Evolutionary conservation across 30 jellyfish, hydroid and myxozoan genomes (phyloP).

Genomic region (Haliclystus octoradiatus): DNA sequence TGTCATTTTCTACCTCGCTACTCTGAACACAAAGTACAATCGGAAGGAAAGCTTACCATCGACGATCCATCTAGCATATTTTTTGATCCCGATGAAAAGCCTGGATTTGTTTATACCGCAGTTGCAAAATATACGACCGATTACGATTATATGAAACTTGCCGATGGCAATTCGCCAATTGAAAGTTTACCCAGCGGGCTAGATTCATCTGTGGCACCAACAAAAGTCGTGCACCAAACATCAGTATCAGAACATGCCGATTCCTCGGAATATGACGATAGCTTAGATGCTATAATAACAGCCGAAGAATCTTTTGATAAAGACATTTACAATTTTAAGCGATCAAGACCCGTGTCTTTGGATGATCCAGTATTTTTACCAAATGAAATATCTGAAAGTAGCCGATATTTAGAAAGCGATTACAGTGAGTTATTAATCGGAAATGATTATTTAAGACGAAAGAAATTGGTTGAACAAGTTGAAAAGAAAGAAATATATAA

Average conservation of each 20-base stretch:
- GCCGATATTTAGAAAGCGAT: conserved; percentile 19
- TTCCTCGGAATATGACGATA: conserved; percentile 71
- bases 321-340: conserved; percentile 4
- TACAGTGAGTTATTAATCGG: conserved; percentile 5
- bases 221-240: conserved; percentile 16
- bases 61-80: conserved; percentile 98
- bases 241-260: conserved; percentile 31
- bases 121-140: conserved; percentile 8
- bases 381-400: conserved; percentile 3
- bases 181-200: neutral
- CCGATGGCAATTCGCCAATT: neutral
- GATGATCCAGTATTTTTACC: conserved; percentile 29
- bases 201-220: neutral
- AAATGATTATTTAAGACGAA: conserved; percentile 18
- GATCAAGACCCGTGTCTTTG: conserved; percentile 23
- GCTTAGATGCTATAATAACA: conserved; percentile 67
- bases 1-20: conserved; percentile 38
- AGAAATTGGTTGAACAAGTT: conserved; percentile 5
- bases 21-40: conserved; percentile 76
- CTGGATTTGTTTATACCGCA: conserved; percentile 82
- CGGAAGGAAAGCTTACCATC: conserved; percentile 46
- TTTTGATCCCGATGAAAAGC: conserved; percentile 92
- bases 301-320: conserved; percentile 57
- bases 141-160: neutral
- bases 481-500: conserved; percentile 1